Percentiles rank a stretch among this genome's conserved stretches.
Evolutionary conservation across 2,888 invertebrate genomes (phyloP).

Genomic region (Galerucella nymphaeae): DNA sequence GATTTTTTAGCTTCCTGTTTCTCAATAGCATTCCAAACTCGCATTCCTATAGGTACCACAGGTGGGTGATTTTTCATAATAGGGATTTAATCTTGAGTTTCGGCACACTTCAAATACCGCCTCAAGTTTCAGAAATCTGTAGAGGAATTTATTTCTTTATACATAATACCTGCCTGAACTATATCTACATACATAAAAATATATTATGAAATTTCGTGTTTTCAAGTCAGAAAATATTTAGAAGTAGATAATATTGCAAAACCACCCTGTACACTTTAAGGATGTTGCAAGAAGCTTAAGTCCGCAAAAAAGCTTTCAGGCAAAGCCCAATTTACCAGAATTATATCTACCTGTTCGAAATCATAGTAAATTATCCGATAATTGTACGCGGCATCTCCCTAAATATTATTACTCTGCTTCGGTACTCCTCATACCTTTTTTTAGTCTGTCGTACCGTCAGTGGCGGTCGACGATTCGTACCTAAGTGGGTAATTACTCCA

Average conservation of each 20-base stretch:
- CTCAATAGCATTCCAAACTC: constrained; percentile 27
- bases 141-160: neutral
- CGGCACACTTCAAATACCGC: constrained; percentile 7
- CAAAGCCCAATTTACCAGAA: constrained; percentile 24
- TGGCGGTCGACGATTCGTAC: constrained; percentile 10
- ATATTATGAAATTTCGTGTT: too few species aligned
- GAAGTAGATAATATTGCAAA: neutral
- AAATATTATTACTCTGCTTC: constrained; percentile 27
- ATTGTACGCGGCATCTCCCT: constrained; percentile 25
- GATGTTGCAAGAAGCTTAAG: constrained; percentile 8
- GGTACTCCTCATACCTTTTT: constrained; percentile 24
- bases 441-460: constrained; percentile 25
- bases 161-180: neutral
- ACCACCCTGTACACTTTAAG: constrained; percentile 1
- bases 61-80: constrained; percentile 23
- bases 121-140: neutral
- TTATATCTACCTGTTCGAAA: constrained; percentile 43
- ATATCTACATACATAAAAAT: neutral
- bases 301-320: constrained; percentile 17
- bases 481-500: constrained; percentile 25
- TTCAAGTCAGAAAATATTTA: too few species aligned
- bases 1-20: constrained; percentile 31
- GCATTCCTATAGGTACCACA: constrained; percentile 18
- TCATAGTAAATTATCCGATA: constrained; percentile 43
- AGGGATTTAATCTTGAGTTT: constrained; percentile 12